Conservation (phyloP, 2,113 vertebrate genomes). For the Lophura nycthemera region DNA sequence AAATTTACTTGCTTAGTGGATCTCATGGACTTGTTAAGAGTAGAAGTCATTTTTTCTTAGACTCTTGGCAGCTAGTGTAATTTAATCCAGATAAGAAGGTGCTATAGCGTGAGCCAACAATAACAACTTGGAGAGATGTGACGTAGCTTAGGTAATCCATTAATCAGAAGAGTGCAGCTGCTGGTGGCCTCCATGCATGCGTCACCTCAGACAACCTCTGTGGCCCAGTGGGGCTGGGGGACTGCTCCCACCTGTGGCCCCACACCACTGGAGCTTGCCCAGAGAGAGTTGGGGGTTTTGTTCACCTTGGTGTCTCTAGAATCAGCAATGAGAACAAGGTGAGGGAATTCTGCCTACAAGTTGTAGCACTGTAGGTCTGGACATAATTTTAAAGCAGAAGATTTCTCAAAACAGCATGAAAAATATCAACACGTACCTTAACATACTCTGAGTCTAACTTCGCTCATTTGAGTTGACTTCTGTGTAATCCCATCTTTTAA, state of each 20-base stretch:
- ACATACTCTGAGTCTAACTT: not conserved
- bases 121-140: not conserved
- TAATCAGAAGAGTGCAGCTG: not conserved
- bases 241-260: not conserved
- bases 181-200: not conserved
- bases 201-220: not conserved
- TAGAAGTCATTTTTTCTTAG: not conserved
- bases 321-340: not conserved
- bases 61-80: not conserved
- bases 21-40: not conserved
- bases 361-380: not conserved
- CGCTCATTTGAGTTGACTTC: not conserved
- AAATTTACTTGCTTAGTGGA: not conserved
- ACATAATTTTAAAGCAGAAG: not conserved
- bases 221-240: not conserved
- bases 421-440: not conserved
- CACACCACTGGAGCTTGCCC: fast-evolving
- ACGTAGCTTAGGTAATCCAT: not conserved
- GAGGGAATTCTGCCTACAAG: not conserved
- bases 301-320: not conserved
- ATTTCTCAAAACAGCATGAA: not conserved
- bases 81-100: constrained; percentile 9
- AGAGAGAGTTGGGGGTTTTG: not conserved
- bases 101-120: not conserved
- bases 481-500: not conserved